Conservation (phyloP, 1,140 invertebrate genomes). For the Drosophila guanche region DNA sequence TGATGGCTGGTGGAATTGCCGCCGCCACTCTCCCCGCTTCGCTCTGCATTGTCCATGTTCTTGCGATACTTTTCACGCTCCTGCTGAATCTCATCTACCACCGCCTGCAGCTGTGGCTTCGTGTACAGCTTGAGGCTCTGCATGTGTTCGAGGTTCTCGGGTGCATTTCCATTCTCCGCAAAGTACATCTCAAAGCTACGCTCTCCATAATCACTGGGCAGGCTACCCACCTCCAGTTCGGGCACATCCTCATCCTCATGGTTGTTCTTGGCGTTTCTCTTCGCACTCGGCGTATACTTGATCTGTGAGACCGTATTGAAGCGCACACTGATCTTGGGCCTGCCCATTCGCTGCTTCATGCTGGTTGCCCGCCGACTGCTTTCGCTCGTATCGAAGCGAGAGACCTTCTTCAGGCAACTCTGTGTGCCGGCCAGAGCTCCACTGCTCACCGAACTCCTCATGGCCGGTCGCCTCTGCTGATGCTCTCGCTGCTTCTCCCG, state of each 20-base stretch:
- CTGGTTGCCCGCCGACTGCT: slow-evolving; percentile 78
- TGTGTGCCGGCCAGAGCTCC: slow-evolving; percentile 71
- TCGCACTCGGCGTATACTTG: slow-evolving; percentile 77
- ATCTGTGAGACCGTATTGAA: slow-evolving; percentile 84
- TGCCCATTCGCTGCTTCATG: slow-evolving; percentile 56
- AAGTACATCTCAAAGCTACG: slow-evolving; percentile 86
- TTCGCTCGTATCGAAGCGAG: slow-evolving; percentile 73
- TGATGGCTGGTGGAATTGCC: slow-evolving; percentile 71
- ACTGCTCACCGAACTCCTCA: slow-evolving; percentile 72
- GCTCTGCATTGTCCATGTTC: slow-evolving; percentile 66
- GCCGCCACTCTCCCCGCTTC: slow-evolving; percentile 37
- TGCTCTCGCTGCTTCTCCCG: slow-evolving; percentile 69
- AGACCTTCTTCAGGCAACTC: slow-evolving; percentile 78
- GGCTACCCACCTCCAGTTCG: slow-evolving; percentile 55
- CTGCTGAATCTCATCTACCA: slow-evolving; percentile 77
- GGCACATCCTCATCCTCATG: slow-evolving; percentile 3
- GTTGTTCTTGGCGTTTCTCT: slow-evolving; percentile 22
- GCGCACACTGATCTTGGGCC: slow-evolving; percentile 84
- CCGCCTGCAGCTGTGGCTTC: slow-evolving; percentile 82
- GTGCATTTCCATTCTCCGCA: slow-evolving; percentile 85
- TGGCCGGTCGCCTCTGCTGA: slow-evolving; percentile 58
- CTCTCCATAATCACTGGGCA: slow-evolving; percentile 81
- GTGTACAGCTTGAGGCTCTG: slow-evolving; percentile 86
- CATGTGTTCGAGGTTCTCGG: slow-evolving; percentile 84
- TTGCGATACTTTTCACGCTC: slow-evolving; percentile 73